Evolutionary conservation across 2,797 vertebrate species (phyloP).

Genomic region (Graptemys geographica): DNA sequence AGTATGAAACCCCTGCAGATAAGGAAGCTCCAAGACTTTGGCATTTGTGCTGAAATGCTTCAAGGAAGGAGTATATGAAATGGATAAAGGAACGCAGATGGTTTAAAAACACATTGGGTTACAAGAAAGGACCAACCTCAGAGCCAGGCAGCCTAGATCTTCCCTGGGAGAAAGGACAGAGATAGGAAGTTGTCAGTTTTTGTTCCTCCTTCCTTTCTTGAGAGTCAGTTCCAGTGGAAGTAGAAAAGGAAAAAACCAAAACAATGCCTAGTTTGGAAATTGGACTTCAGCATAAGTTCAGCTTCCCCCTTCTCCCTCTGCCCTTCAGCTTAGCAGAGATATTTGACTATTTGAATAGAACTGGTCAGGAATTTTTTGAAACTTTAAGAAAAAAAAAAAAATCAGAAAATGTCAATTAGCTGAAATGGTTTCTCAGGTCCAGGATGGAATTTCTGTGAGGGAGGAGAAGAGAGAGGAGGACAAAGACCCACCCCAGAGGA

Average conservation of each 20-base stretch:
- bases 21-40: constrained; percentile 43
- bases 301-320: not conserved
- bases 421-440: not conserved
- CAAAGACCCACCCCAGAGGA: not conserved
- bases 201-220: not conserved
- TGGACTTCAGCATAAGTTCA: not conserved
- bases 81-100: constrained; percentile 45
- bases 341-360: not conserved
- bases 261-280: not conserved
- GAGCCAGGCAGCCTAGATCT: not conserved
- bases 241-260: not conserved
- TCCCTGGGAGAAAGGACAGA: not conserved
- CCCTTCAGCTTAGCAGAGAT: not conserved
- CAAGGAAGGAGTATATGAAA: constrained; percentile 21
- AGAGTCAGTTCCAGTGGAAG: not conserved
- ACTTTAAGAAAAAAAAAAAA: no score
- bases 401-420: not conserved
- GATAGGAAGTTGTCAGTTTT: not conserved
- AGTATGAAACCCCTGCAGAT: not conserved
- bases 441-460: not conserved
- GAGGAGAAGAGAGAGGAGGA: not conserved
- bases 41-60: constrained; percentile 49
- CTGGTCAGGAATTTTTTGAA: not conserved
- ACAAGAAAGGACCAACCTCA: constrained; percentile 2
- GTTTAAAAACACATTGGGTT: constrained; percentile 26